A percentile compares a stretch with the other conserved stretches of the same genome.
Conservation (phyloP, 2,797 vertebrate genomes). For the Pampus argenteus region DNA sequence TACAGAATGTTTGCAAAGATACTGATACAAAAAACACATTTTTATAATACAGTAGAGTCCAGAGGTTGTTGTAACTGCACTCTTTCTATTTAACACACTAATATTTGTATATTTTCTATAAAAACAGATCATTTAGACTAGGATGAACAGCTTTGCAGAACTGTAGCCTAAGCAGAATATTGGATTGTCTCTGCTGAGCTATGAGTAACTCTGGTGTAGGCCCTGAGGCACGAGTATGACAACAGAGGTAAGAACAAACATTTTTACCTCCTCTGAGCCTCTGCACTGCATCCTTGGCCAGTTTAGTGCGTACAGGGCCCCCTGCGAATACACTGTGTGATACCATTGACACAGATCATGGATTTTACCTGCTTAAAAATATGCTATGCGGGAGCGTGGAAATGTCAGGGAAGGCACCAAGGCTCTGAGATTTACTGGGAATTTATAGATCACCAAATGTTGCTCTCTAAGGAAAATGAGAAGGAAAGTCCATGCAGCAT, state of each 20-base stretch:
- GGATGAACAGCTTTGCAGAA: slow-evolving; percentile 43
- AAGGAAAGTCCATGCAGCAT: slow-evolving; percentile 64
- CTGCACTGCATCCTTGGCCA: slow-evolving; percentile 73
- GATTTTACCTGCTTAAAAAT: slow-evolving; percentile 87
- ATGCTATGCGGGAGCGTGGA: slow-evolving; percentile 82
- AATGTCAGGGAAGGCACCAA: slow-evolving; percentile 84
- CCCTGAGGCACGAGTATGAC: slow-evolving; percentile 75
- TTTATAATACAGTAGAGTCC: no score
- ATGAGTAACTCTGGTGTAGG: slow-evolving; percentile 72
- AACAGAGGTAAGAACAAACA: slow-evolving; percentile 83
- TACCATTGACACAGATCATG: slow-evolving; percentile 88
- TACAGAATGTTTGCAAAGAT: slow-evolving; percentile 9
- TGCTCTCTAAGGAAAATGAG: slow-evolving; percentile 70
- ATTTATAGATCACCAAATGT: slow-evolving; percentile 83
- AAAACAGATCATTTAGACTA: slow-evolving; percentile 53
- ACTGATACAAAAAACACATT: no score
- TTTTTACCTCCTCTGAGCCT: slow-evolving; percentile 79
- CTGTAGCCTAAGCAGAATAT: slow-evolving; percentile 63
- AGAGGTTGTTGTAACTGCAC: no score
- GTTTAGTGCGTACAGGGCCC: slow-evolving; percentile 66
- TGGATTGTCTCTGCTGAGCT: slow-evolving; percentile 70
- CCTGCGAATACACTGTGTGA: slow-evolving; percentile 80
- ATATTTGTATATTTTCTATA: slow-evolving; percentile 54
- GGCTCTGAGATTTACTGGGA: slow-evolving; percentile 82
- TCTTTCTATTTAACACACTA: slow-evolving; percentile 18